Conservation (phyloP, 1,140 invertebrate species). For the Euwallacea fornicatus region DNA sequence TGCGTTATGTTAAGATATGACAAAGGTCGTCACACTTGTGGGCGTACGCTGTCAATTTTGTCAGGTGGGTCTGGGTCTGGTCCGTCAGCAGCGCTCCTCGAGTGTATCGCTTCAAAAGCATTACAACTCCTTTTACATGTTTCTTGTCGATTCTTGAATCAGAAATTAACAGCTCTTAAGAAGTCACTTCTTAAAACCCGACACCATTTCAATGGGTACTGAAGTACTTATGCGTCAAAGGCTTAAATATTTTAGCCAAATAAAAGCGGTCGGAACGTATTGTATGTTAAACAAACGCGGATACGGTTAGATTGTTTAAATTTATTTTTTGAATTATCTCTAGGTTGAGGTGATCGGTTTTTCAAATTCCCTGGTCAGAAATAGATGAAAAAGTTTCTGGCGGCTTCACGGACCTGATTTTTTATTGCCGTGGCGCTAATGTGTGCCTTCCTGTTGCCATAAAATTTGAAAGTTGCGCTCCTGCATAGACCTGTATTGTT, state of each 20-base stretch:
- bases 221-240: slow-evolving; percentile 16
- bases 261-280: slow-evolving; percentile 7
- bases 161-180: slow-evolving; percentile 37
- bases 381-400: background rate
- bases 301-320: slow-evolving; percentile 30
- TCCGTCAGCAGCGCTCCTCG: slow-evolving; percentile 21
- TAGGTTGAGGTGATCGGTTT: background rate
- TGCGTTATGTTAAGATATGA: no score
- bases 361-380: background rate
- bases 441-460: slow-evolving; percentile 1
- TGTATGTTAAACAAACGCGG: slow-evolving; percentile 12
- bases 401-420: no score
- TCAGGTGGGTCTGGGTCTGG: slow-evolving; percentile 33
- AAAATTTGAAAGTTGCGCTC: slow-evolving; percentile 8
- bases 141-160: slow-evolving; percentile 26
- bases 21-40: background rate
- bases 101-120: background rate
- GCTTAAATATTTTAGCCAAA: slow-evolving; percentile 30
- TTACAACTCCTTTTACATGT: slow-evolving; percentile 30
- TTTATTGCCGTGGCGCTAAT: no score
- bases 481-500: slow-evolving; percentile 8
- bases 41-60: slow-evolving; percentile 12
- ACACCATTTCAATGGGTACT: slow-evolving; percentile 24
- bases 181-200: slow-evolving; percentile 30
- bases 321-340: slow-evolving; percentile 18